Evolutionary conservation across 1,140 invertebrate genomes (phyloP).

Genomic region (Dendrolimus punctatus): DNA sequence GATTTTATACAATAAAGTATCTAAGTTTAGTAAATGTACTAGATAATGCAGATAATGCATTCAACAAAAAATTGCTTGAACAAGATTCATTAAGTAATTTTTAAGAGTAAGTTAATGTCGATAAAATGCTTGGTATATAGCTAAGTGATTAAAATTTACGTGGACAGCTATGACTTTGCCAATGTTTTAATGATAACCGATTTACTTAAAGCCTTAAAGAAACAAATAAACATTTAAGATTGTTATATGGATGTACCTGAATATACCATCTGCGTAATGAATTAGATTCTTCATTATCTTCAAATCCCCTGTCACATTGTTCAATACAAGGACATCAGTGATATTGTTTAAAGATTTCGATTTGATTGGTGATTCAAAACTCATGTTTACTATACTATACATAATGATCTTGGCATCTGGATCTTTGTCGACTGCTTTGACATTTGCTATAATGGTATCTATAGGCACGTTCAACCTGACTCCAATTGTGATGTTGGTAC

Average conservation of each 20-base stretch:
- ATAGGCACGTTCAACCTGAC: conserved; percentile 84
- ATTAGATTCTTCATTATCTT: conserved; percentile 79
- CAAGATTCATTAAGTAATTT: no score
- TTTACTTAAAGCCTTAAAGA: no score
- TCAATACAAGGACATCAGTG: conserved; percentile 72
- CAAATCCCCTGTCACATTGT: conserved; percentile 78
- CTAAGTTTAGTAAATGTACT: no score
- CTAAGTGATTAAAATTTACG: no score
- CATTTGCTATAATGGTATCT: conserved; percentile 78
- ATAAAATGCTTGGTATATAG: no score
- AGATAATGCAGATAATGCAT: no score
- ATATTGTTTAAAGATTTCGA: conserved; percentile 68
- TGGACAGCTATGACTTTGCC: no score
- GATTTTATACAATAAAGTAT: background rate
- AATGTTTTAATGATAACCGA: no score
- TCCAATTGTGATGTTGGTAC: conserved; percentile 79
- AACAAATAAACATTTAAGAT: no score
- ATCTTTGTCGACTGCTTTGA: conserved; percentile 80
- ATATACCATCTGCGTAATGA: conserved; percentile 81
- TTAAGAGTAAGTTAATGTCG: no score
- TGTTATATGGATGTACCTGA: conserved; percentile 40
- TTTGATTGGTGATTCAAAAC: conserved; percentile 77
- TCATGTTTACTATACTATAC: conserved; percentile 77
- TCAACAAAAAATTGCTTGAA: no score
- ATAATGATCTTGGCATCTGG: conserved; percentile 76